Evolutionary conservation across 2,113 vertebrate species (phyloP).

Genomic region (Mungos mungo): DNA sequence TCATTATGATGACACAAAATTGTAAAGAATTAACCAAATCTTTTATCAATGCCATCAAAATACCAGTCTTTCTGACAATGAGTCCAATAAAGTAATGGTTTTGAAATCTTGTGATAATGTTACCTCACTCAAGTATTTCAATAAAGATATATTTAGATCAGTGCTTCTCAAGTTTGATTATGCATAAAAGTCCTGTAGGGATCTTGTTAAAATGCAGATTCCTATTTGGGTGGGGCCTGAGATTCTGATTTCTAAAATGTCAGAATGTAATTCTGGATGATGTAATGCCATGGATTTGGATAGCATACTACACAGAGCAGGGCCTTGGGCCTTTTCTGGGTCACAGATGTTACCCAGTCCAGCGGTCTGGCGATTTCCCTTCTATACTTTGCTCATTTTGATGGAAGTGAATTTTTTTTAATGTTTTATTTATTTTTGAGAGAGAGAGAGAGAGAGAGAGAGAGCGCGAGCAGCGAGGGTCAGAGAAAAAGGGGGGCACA

Average conservation of each 20-base stretch:
- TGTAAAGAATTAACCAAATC: background rate
- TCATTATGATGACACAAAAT: background rate
- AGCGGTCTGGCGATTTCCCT: background rate
- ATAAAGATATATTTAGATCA: background rate
- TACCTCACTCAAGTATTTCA: background rate
- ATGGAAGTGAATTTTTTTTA: background rate
- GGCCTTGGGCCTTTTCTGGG: background rate
- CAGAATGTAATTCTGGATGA: background rate
- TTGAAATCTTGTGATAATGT: background rate
- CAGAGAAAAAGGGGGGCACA: no score
- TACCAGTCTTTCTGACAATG: background rate
- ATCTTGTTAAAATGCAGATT: background rate
- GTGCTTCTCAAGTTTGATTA: background rate
- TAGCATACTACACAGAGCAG: no score
- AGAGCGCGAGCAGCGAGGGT: no score
- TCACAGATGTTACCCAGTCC: background rate
- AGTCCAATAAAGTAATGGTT: background rate
- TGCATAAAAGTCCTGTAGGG: background rate
- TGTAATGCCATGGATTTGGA: background rate
- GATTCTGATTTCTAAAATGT: background rate
- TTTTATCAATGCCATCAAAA: background rate
- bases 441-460: no score
- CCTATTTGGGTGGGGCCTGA: background rate
- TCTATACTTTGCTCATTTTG: background rate
- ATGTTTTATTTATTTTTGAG: no score